Percentiles rank a stretch among this genome's conserved stretches.
These are phyloP conservation scores for Glomeris maerens DNA, from an alignment of 1,140 invertebrate genomes.

Conservation along the genomic window DNA sequence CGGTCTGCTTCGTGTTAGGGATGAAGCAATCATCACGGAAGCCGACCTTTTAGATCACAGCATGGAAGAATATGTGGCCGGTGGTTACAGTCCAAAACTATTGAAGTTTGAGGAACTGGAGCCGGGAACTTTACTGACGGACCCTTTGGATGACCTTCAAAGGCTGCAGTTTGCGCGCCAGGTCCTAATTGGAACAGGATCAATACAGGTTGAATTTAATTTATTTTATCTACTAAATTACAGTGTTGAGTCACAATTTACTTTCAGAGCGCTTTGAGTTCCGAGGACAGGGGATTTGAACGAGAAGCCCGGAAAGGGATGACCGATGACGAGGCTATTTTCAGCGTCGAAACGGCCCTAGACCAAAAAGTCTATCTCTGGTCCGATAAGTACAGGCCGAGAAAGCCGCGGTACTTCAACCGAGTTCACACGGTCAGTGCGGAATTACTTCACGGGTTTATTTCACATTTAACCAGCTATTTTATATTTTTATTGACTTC, in stretches of 20 bases:
- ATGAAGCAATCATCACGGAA: slow-evolving; percentile 20
- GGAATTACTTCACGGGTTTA: slow-evolving; percentile 8
- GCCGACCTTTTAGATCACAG: slow-evolving; percentile 39
- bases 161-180: slow-evolving; percentile 51
- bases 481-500: neutral
- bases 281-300: slow-evolving; percentile 41
- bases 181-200: slow-evolving; percentile 41
- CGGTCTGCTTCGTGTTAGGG: no score
- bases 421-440: slow-evolving; percentile 45
- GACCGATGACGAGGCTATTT: slow-evolving; percentile 63
- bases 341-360: slow-evolving; percentile 76
- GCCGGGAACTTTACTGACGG: slow-evolving; percentile 62
- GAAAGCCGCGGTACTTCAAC: slow-evolving; percentile 97
- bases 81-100: slow-evolving; percentile 69
- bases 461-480: neutral
- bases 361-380: slow-evolving; percentile 82
- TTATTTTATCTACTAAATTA: no score
- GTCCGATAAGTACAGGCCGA: slow-evolving; percentile 94
- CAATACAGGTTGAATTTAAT: slow-evolving; percentile 29
- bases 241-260: no score
- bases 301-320: slow-evolving; percentile 76
- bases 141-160: slow-evolving; percentile 61
- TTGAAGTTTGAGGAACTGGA: slow-evolving; percentile 53
- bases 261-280: slow-evolving; percentile 25
- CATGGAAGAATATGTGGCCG: slow-evolving; percentile 51